Conservation (phyloP, 2,888 invertebrate species). For the Sesia bembeciformis region DNA sequence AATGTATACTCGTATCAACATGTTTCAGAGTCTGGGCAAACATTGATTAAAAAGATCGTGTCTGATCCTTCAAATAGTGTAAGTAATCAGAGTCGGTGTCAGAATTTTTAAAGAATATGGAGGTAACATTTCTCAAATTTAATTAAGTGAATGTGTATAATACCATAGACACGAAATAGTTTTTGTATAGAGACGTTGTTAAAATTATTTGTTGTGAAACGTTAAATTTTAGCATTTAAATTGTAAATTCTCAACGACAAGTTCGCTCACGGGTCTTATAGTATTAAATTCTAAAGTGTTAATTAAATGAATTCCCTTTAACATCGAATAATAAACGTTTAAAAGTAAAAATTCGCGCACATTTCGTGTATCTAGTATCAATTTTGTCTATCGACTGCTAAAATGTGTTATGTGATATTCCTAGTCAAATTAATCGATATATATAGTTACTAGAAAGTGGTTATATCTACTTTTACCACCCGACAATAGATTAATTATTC, state of each 20-base stretch:
- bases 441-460: background rate
- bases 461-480: too few relatives aligned
- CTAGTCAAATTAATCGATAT: conserved; percentile 16
- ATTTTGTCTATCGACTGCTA: background rate
- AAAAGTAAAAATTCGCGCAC: background rate
- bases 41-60: too few relatives aligned
- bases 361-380: background rate
- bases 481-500: too few relatives aligned
- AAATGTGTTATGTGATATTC: conserved; percentile 17
- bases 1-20: too few relatives aligned
- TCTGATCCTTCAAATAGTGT: too few relatives aligned
- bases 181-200: background rate
- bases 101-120: too few relatives aligned
- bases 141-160: background rate
- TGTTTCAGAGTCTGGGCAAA: too few relatives aligned
- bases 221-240: conserved; percentile 1
- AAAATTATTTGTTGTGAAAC: background rate
- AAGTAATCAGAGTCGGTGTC: too few relatives aligned
- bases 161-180: background rate
- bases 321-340: conserved; percentile 24
- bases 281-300: conserved; percentile 6
- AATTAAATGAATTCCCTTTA: conserved; percentile 11
- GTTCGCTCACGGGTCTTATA: conserved; percentile 44
- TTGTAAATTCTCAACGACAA: conserved; percentile 66
- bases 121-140: too few relatives aligned